Conservation (phyloP, 2,797 vertebrate species). For the Chaunax sp. region DNA sequence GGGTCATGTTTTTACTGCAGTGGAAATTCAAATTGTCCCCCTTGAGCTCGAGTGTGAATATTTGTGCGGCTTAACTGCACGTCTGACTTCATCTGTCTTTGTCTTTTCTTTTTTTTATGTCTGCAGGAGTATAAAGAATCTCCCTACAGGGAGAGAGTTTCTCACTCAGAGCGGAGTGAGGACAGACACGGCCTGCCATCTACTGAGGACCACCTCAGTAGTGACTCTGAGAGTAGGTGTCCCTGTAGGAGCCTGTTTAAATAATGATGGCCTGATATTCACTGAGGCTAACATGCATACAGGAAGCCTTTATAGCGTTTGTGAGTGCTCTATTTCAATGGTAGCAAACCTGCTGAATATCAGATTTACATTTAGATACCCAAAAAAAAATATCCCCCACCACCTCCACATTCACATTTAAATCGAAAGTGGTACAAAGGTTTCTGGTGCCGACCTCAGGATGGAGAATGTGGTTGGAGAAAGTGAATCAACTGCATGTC, state of each 20-base stretch:
- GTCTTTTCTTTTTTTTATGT: constrained; percentile 31
- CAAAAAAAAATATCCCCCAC: too few species aligned
- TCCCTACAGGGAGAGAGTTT: constrained; percentile 55
- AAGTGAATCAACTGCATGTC: constrained; percentile 18
- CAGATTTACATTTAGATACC: constrained; percentile 9
- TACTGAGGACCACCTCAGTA: constrained; percentile 83
- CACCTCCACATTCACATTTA: not conserved
- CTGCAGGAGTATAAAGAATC: constrained; percentile 74
- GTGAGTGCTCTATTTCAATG: too few species aligned
- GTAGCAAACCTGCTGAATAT: too few species aligned
- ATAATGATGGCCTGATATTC: not conserved
- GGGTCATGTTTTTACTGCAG: constrained; percentile 55
- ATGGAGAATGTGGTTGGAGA: constrained; percentile 6
- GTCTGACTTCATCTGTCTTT: constrained; percentile 32
- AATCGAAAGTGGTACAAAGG: not conserved
- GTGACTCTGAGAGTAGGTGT: constrained; percentile 83
- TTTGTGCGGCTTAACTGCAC: constrained; percentile 21
- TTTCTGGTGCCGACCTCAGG: not conserved
- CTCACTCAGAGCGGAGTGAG: constrained; percentile 65
- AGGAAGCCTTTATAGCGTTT: too few species aligned
- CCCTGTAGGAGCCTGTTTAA: not conserved
- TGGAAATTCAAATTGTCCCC: constrained; percentile 44
- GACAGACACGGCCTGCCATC: constrained; percentile 63
- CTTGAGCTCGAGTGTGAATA: constrained; percentile 40
- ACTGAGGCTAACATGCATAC: not conserved